These are phyloP conservation scores for Ctenicera cuprea DNA, from an alignment of 2,888 invertebrate genomes.

Conservation along the genomic window DNA sequence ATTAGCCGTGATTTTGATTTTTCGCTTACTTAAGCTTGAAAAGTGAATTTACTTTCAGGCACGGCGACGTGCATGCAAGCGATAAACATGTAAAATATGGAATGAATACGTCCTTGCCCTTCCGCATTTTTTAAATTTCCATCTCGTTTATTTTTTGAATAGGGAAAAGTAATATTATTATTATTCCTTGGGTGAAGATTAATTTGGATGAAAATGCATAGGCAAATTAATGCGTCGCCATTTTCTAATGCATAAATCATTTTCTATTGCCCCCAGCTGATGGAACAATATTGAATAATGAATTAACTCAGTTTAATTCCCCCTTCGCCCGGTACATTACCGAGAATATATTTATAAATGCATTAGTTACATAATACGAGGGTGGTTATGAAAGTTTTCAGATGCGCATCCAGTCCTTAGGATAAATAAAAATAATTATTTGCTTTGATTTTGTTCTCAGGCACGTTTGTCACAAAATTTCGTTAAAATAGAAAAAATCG, in stretches of 20 bases:
- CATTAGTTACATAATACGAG: neutral
- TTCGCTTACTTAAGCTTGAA: slow-evolving; percentile 29
- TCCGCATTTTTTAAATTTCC: neutral
- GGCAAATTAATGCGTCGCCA: slow-evolving; percentile 9
- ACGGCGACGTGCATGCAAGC: neutral
- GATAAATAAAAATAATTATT: neutral
- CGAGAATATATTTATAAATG: slow-evolving; percentile 20
- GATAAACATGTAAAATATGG: slow-evolving; percentile 14
- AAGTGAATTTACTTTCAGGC: slow-evolving; percentile 24
- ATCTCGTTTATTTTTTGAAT: too few species aligned
- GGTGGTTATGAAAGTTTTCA: neutral
- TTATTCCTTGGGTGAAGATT: neutral
- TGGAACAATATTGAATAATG: slow-evolving; percentile 42
- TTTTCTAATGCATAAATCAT: slow-evolving; percentile 38
- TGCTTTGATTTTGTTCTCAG: too few species aligned
- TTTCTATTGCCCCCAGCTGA: slow-evolving; percentile 27
- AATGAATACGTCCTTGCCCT: neutral
- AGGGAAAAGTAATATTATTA: neutral
- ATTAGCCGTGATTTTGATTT: slow-evolving; percentile 25
- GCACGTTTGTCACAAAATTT: too few species aligned
- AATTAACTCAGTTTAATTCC: slow-evolving; percentile 34
- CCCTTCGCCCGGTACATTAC: slow-evolving; percentile 13
- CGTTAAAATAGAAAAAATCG: too few species aligned
- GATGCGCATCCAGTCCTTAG: neutral
- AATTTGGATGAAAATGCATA: neutral